These are phyloP conservation scores for Mimas tiliae DNA, from an alignment of 2,888 invertebrate genomes.

Conservation along the genomic window DNA sequence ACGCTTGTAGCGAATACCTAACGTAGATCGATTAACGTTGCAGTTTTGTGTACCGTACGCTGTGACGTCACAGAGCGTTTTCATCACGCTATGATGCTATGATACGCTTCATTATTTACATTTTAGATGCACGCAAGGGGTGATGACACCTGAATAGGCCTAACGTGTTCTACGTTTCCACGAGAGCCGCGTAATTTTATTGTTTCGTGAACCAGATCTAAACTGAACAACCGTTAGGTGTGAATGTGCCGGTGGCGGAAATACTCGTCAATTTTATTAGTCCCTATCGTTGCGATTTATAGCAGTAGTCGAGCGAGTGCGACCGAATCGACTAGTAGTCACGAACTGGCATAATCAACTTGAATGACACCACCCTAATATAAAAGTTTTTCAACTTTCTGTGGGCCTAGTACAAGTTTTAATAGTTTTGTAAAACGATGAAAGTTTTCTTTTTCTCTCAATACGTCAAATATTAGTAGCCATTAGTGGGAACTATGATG, in stretches of 20 bases:
- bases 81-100: constrained; percentile 12
- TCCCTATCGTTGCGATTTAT: constrained; percentile 45
- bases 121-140: constrained; percentile 37
- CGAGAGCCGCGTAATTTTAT: constrained; percentile 69
- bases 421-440: no score
- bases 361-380: constrained; percentile 9
- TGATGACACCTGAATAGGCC: constrained; percentile 57
- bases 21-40: constrained; percentile 25
- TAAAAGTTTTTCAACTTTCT: background rate
- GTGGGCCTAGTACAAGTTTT: no score
- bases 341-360: constrained; percentile 22
- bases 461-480: no score
- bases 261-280: constrained; percentile 56
- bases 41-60: constrained; percentile 35
- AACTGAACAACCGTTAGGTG: constrained; percentile 75
- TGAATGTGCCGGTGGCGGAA: constrained; percentile 72
- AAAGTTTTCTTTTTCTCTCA: no score
- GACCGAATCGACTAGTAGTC: constrained; percentile 1
- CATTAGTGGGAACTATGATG: no score
- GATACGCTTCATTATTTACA: no score
- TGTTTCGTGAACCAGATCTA: constrained; percentile 78
- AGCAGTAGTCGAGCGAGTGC: constrained; percentile 1
- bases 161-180: constrained; percentile 57
- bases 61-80: constrained; percentile 42
- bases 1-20: constrained; percentile 35